Evolutionary conservation across 2,113 vertebrate genomes (phyloP), one percentile per base, ranked within the genome.

Genomic region (Onychostoma macrolepis): DNA sequence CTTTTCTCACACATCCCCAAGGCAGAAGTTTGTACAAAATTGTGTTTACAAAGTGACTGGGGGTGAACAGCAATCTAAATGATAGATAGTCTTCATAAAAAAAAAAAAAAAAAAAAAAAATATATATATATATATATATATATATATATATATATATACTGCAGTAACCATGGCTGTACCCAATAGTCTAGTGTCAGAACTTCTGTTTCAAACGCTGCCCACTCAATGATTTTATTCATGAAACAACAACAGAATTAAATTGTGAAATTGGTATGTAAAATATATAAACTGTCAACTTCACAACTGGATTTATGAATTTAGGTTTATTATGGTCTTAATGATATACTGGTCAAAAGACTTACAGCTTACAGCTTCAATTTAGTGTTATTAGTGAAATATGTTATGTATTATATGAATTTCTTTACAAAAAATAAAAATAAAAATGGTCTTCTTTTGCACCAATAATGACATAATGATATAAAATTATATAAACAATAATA

Each of bases 61-160:
- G n/a, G 80, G 41, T 28, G n/a, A 82, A 82, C 9, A 7, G 41
- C 81, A 83, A 30, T 83, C 63, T 69, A 48, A 69, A 83, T 71
- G 81, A 83, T 71, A 83, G 43, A 83, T 83, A 69, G 81, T 71
- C 80, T 50, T 83, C 63, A 83, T 83, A 78, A 78, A 78, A 77
- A 0, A 19, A 26, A 48, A 0, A 15, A 33, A 4, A 7, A 26
- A 26, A 26, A 81, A 41, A 80, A 41, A n/a, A n/a, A n/a, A n/a
- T n/a, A n/a, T n/a, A n/a, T n/a, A n/a, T n/a, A n/a, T n/a, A n/a
- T n/a, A n/a, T n/a, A n/a, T n/a, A n/a, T n/a, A n/a, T n/a, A n/a
- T n/a, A n/a, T n/a, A n/a, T n/a, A n/a, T n/a, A n/a, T n/a, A n/a
- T n/a, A n/a, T n/a, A n/a, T n/a, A 81, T 28, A 26, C n/a, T 45